phyloP scores from a whole-genome alignment of 2,797 vertebrate species.

The Poliocrania exsul region DNA sequence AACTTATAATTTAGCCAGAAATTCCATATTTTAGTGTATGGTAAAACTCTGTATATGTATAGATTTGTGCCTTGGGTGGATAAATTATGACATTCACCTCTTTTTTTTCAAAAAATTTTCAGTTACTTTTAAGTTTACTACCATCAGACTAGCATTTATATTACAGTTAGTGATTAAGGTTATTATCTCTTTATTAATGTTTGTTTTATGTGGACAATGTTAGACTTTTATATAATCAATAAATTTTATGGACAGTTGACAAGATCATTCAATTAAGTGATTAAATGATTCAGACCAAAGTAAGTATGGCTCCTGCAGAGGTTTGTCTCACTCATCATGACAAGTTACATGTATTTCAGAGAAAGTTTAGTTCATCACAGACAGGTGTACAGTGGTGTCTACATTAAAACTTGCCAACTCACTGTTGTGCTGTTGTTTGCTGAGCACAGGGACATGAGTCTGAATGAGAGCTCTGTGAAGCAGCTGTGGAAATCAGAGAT shows the following conservation, averaged over 20 bases:
- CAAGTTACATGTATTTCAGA: background rate
- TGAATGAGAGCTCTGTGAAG: background rate
- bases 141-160: background rate
- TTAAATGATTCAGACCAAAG: background rate
- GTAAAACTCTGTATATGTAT: background rate
- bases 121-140: background rate
- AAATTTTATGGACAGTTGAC: background rate
- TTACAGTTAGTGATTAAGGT: background rate
- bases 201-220: background rate
- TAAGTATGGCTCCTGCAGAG: background rate
- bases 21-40: background rate
- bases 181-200: background rate
- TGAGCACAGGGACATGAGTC: background rate
- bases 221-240: background rate
- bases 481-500: background rate
- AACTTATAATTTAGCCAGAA: background rate
- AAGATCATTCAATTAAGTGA: background rate
- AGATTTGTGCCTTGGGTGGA: background rate
- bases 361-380: background rate
- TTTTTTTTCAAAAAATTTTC: background rate
- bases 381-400: background rate
- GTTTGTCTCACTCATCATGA: background rate
- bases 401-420: background rate
- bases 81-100: background rate
- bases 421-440: background rate